A percentile compares a stretch with the other conserved stretches of the same genome.
Conservation (phyloP, 2,113 vertebrate genomes). For the Microcebus ravelobensis region DNA sequence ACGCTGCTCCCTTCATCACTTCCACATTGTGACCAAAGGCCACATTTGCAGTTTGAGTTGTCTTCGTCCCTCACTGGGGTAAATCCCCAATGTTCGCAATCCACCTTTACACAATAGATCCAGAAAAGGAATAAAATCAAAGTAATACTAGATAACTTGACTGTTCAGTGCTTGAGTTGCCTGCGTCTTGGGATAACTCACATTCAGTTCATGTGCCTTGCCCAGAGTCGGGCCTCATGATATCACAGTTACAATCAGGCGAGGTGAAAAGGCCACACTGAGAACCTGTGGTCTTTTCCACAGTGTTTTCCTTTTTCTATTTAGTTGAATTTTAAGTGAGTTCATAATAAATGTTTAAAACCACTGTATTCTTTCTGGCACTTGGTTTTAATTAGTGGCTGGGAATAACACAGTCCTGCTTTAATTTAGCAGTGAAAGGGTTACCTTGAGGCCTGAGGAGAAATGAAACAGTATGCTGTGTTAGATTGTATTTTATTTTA, state of each 20-base stretch:
- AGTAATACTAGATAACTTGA: background rate
- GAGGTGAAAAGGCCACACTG: slow-evolving; percentile 51
- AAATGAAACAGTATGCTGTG: background rate
- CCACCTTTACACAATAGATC: background rate
- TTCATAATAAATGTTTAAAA: slow-evolving; percentile 58
- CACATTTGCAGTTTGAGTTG: background rate
- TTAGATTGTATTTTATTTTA: background rate
- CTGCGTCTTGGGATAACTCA: background rate
- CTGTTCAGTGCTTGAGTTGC: background rate
- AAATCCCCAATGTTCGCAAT: background rate
- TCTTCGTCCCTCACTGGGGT: background rate
- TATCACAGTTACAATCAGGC: slow-evolving; percentile 55
- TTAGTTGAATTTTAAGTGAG: slow-evolving; percentile 74
- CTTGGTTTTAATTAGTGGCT: slow-evolving; percentile 65
- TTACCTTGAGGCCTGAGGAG: slow-evolving; percentile 49
- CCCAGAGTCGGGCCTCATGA: background rate
- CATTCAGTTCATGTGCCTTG: background rate
- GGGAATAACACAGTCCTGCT: background rate
- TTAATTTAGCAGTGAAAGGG: slow-evolving; percentile 58
- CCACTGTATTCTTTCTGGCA: slow-evolving; percentile 27
- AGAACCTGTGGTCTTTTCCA: slow-evolving; percentile 43
- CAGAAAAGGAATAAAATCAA: background rate
- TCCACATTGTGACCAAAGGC: background rate
- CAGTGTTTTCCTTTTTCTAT: slow-evolving; percentile 62
- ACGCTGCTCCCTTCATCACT: background rate